Evolutionary conservation across 2,113 vertebrate species (phyloP).

Genomic region (Climacteris rufus): DNA sequence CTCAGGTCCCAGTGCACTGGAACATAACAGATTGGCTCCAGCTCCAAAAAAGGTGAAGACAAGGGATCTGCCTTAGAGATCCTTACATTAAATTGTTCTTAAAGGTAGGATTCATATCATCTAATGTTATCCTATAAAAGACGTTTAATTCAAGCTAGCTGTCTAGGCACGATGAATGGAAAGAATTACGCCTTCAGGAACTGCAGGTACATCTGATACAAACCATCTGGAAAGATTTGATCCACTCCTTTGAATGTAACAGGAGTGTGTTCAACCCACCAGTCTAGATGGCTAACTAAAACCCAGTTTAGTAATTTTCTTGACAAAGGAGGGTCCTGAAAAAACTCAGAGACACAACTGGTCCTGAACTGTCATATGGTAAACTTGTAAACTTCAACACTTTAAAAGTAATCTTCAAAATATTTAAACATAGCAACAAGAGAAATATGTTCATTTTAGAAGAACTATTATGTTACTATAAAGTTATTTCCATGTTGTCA

Average conservation of each 20-base stretch:
- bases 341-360: not conserved
- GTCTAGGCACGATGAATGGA: not conserved
- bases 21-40: not conserved
- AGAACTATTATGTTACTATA: not conserved
- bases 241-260: not conserved
- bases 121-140: not conserved
- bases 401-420: not conserved
- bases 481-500: not conserved
- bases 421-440: not conserved
- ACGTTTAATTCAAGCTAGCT: not conserved
- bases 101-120: not conserved
- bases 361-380: not conserved
- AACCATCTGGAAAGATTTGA: not conserved
- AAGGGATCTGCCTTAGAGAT: not conserved
- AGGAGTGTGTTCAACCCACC: not conserved
- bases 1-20: not conserved
- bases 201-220: not conserved
- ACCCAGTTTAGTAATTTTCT: not conserved
- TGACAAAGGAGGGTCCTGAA: not conserved
- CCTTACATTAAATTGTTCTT: not conserved
- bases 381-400: not conserved
- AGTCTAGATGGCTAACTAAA: not conserved
- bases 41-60: not conserved
- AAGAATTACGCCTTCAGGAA: not conserved
- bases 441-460: not conserved